phyloP scores from a whole-genome alignment of 2,113 vertebrate genomes.

The Aptenodytes forsteri region DNA sequence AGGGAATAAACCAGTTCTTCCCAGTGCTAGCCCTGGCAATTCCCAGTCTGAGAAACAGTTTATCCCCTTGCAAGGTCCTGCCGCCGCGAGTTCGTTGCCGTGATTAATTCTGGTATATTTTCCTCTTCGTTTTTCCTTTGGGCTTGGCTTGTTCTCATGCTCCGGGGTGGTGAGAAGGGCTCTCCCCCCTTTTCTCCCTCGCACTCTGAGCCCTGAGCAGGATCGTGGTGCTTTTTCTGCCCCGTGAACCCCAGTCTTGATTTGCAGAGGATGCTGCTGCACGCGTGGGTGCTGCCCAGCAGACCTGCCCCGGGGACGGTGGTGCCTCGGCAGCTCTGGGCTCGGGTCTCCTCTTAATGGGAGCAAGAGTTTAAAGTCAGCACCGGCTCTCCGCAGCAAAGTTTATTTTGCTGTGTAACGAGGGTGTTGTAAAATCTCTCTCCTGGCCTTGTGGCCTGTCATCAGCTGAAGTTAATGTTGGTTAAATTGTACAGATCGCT shows the following conservation, averaged over 20 bases:
- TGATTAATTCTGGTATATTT: fast-evolving
- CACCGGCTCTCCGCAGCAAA: neutral
- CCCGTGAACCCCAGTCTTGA: fast-evolving
- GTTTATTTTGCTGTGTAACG: neutral
- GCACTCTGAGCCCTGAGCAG: fast-evolving
- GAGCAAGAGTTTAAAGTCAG: neutral
- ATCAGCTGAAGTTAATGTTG: neutral
- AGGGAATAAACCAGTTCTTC: neutral
- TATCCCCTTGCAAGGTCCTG: neutral
- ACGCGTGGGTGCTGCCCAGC: fast-evolving
- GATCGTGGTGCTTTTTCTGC: fast-evolving
- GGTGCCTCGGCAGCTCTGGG: neutral
- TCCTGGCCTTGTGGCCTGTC: neutral
- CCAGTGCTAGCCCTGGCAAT: neutral
- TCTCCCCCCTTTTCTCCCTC: fast-evolving
- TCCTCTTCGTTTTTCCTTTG: neutral
- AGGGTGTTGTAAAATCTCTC: neutral
- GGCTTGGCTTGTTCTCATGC: fast-evolving
- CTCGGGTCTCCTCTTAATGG: neutral
- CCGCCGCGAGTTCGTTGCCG: fast-evolving
- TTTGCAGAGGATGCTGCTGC: neutral
- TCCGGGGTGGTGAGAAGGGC: fast-evolving
- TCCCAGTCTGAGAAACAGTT: neutral
- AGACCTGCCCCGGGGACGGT: neutral
- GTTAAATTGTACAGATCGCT: neutral